Conservation (phyloP, 1,140 invertebrate genomes). For the Drosophila obscura region DNA sequence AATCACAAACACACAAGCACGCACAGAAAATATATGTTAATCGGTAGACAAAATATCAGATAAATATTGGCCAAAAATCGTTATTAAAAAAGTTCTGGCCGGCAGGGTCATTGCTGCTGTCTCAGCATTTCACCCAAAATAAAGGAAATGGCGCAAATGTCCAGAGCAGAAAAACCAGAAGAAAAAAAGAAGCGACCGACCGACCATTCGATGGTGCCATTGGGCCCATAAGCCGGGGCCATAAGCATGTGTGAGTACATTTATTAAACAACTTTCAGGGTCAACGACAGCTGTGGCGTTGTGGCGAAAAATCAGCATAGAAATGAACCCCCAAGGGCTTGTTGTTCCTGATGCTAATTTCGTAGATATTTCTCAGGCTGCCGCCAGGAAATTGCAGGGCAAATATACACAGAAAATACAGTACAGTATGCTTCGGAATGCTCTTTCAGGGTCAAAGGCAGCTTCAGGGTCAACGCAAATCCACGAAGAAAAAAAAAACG, state of each 20-base stretch:
- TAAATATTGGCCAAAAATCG: slow-evolving; percentile 55
- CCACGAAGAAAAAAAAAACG: neutral
- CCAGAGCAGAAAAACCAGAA: slow-evolving; percentile 10
- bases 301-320: slow-evolving; percentile 31
- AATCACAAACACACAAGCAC: slow-evolving; percentile 27
- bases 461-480: neutral
- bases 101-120: slow-evolving; percentile 39
- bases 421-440: slow-evolving; percentile 14
- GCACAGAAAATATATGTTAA: slow-evolving; percentile 9
- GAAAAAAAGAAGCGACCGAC: slow-evolving; percentile 7
- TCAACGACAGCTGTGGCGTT: slow-evolving; percentile 38
- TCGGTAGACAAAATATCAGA: slow-evolving; percentile 33
- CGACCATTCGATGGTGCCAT: slow-evolving; percentile 17
- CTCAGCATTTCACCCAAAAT: slow-evolving; percentile 37
- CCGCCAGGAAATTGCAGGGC: slow-evolving; percentile 12
- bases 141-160: slow-evolving; percentile 44
- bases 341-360: slow-evolving; percentile 42
- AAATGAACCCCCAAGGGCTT: slow-evolving; percentile 16
- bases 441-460: slow-evolving; percentile 30
- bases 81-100: slow-evolving; percentile 54
- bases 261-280: slow-evolving; percentile 76
- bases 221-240: slow-evolving; percentile 20
- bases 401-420: slow-evolving; percentile 3
- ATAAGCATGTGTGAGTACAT: slow-evolving; percentile 74
- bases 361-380: slow-evolving; percentile 17